These are phyloP conservation scores for Tyto alba DNA, from an alignment of 2,113 vertebrate genomes.

Conservation along the genomic window DNA sequence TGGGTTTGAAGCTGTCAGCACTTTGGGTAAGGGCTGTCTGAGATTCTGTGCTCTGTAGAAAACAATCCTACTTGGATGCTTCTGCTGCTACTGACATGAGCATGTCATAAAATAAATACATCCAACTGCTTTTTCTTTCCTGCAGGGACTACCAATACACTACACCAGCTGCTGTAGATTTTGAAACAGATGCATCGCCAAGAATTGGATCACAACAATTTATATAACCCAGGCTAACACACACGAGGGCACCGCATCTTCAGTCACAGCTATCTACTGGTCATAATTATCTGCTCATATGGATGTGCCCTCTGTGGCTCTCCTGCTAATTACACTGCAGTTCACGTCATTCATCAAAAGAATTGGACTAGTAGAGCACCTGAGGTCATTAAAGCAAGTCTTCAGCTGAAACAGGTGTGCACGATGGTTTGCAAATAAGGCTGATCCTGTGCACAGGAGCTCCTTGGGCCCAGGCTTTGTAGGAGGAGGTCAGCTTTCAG, in stretches of 20 bases:
- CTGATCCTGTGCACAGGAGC: background rate
- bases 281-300: background rate
- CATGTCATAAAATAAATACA: background rate
- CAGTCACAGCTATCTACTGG: background rate
- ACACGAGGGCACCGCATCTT: background rate
- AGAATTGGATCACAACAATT: slow-evolving; percentile 5
- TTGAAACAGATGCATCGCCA: background rate
- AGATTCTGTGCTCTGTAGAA: background rate
- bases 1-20: background rate
- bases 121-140: background rate
- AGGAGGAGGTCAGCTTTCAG: background rate
- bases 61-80: background rate
- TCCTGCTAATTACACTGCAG: slow-evolving; percentile 16
- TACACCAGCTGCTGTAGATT: slow-evolving; percentile 12
- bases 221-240: background rate
- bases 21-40: background rate
- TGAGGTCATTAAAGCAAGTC: background rate
- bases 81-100: background rate
- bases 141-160: background rate
- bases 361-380: background rate
- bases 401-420: background rate
- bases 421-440: background rate
- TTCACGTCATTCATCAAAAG: background rate
- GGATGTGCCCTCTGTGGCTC: background rate
- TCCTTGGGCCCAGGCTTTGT: background rate